Evolutionary conservation across 2,113 vertebrate species (phyloP).

Genomic region (Corythaeola cristata): DNA sequence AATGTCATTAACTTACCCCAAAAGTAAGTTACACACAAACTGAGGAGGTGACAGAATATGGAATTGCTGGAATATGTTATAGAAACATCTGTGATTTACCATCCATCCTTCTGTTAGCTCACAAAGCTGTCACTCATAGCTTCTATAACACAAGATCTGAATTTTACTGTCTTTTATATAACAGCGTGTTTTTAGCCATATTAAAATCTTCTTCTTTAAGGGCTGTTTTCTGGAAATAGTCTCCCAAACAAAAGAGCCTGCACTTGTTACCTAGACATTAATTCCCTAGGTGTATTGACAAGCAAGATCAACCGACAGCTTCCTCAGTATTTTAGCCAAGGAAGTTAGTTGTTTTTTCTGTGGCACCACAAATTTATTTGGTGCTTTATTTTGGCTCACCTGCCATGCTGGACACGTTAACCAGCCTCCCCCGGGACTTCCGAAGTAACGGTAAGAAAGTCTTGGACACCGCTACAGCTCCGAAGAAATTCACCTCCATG

Average conservation of each 20-base stretch:
- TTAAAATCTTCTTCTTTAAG: neutral
- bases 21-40: neutral
- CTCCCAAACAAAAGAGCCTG: neutral
- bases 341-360: neutral
- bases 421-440: constrained; percentile 80
- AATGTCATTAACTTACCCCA: neutral
- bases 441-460: constrained; percentile 83
- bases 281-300: neutral
- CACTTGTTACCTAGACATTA: neutral
- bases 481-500: constrained; percentile 89
- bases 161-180: neutral
- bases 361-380: neutral
- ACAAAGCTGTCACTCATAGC: neutral
- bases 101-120: neutral
- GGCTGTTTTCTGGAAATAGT: neutral
- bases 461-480: constrained; percentile 80
- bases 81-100: neutral
- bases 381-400: constrained; percentile 68
- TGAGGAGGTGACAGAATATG: neutral
- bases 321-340: neutral
- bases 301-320: neutral
- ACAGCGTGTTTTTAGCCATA: neutral
- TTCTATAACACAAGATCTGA: neutral
- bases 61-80: neutral
- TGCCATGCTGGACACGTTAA: constrained; percentile 85